phyloP scores from a whole-genome alignment of 2,797 vertebrate genomes.

The Phataginus tetradactyla region DNA sequence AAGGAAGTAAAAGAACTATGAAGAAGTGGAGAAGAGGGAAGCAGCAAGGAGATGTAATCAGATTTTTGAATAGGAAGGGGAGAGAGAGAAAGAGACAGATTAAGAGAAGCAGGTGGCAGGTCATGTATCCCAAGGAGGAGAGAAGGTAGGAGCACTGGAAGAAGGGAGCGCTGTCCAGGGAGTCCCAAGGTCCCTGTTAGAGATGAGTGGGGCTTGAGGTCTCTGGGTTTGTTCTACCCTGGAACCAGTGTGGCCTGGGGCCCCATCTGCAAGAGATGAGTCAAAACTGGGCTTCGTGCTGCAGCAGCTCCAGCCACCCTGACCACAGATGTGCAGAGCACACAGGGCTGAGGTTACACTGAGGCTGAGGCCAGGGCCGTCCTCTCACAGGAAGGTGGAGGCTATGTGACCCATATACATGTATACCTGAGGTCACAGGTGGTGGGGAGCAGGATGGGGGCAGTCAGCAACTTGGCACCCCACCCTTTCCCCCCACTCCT shows the following conservation, averaged over 20 bases:
- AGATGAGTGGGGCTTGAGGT: neutral
- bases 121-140: neutral
- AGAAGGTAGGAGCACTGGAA: neutral
- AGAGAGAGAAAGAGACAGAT: neutral
- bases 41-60: neutral
- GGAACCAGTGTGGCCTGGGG: neutral
- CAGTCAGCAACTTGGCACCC: neutral
- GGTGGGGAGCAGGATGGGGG: neutral
- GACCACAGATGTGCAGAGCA: constrained; percentile 51
- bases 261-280: constrained; percentile 60
- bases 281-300: constrained; percentile 52
- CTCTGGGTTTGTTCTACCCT: neutral
- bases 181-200: neutral
- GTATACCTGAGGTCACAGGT: neutral
- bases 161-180: neutral
- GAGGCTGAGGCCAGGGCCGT: neutral
- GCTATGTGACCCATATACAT: neutral
- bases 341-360: constrained; percentile 61
- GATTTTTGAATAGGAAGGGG: neutral
- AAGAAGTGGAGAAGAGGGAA: constrained; percentile 35
- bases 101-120: neutral
- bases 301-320: neutral
- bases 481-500: neutral
- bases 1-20: constrained; percentile 62
- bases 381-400: neutral